These are phyloP conservation scores for Cephonodes hylas DNA, from an alignment of 2,888 invertebrate species.

Conservation along the genomic window DNA sequence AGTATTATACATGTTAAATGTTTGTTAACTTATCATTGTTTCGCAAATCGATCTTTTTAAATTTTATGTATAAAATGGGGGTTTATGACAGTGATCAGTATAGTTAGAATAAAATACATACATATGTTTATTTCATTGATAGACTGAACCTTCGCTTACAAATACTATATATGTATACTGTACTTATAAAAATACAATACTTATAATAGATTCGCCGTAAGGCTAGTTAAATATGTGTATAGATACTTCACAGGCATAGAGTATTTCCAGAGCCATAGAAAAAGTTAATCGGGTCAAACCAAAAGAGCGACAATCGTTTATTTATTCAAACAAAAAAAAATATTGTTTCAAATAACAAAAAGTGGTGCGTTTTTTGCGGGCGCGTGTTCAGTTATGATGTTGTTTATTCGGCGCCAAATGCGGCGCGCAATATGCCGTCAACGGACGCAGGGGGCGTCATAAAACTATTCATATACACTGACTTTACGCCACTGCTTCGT, in stretches of 20 bases:
- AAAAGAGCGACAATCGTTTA: background rate
- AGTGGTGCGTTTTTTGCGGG: background rate
- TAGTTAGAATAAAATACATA: too few relatives aligned
- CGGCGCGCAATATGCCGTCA: constrained; percentile 30
- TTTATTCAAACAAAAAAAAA: constrained; percentile 1
- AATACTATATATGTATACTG: too few relatives aligned
- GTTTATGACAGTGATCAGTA: too few relatives aligned
- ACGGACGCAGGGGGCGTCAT: constrained; percentile 29
- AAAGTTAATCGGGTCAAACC: background rate
- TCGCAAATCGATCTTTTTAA: too few relatives aligned
- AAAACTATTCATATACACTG: constrained; percentile 17
- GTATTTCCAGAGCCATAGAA: background rate
- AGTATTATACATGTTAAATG: too few relatives aligned
- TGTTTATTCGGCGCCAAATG: constrained; percentile 48
- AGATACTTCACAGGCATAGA: background rate
- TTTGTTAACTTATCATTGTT: too few relatives aligned
- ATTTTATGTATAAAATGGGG: too few relatives aligned
- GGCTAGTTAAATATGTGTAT: background rate
- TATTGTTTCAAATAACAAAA: constrained; percentile 19
- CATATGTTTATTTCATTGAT: too few relatives aligned
- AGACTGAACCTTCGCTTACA: too few relatives aligned
- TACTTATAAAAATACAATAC: too few relatives aligned
- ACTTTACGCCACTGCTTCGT: background rate
- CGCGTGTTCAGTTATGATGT: constrained; percentile 40
- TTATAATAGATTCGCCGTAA: too few relatives aligned